Evolutionary conservation across 2,113 vertebrate genomes (phyloP).

Genomic region (Tragelaphus strepsiceros): DNA sequence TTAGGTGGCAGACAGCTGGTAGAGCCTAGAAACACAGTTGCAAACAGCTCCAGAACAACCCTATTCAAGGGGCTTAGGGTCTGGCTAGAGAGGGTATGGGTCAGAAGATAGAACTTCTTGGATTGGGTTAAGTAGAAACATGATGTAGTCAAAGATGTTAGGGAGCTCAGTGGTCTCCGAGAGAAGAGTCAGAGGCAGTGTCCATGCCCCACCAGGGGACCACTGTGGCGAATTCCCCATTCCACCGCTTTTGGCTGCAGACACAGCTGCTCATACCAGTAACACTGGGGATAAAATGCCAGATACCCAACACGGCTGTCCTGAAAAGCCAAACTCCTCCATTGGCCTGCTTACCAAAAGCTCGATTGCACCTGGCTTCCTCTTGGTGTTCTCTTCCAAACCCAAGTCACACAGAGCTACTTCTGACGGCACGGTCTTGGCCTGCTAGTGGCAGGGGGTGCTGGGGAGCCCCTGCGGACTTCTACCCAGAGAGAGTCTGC

Average conservation of each 20-base stretch:
- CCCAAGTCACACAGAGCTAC: background rate
- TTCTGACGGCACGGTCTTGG: rapidly evolving
- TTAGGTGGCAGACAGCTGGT: background rate
- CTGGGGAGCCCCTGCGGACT: background rate
- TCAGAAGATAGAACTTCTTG: background rate
- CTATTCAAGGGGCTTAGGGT: background rate
- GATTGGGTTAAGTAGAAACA: background rate
- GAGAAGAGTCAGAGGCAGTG: background rate
- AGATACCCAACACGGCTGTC: background rate
- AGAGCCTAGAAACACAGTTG: background rate
- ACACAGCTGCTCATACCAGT: background rate
- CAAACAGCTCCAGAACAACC: background rate
- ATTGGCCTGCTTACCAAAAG: background rate
- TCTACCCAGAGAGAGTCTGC: background rate
- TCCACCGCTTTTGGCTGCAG: background rate
- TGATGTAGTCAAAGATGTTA: rapidly evolving
- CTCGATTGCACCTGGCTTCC: background rate
- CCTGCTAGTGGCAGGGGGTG: background rate
- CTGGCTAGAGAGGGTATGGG: background rate
- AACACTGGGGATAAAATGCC: background rate
- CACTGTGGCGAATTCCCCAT: rapidly evolving
- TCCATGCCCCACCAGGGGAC: background rate
- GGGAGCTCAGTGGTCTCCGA: background rate
- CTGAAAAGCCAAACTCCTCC: background rate
- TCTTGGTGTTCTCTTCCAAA: background rate